phyloP scores from a whole-genome alignment of 2,888 invertebrate genomes.

The Mesorhabditis belari region DNA sequence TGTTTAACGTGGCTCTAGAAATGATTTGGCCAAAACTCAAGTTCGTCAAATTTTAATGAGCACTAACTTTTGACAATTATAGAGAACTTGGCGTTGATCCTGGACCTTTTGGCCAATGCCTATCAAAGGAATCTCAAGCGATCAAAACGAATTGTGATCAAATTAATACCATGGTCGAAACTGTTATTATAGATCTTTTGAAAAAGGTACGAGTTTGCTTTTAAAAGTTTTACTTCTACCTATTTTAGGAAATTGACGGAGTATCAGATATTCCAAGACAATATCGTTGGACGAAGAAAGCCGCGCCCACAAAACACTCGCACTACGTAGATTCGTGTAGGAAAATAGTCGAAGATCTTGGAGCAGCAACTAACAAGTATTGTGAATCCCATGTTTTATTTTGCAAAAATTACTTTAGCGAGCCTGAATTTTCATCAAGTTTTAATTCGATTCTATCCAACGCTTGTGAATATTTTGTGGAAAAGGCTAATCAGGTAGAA shows the following conservation, averaged over 20 bases:
- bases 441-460: too few relatives aligned
- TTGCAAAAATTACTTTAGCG: too few relatives aligned
- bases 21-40: constrained; percentile 24
- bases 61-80: constrained; percentile 1
- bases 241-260: constrained; percentile 15
- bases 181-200: constrained; percentile 5
- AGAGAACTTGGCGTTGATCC: constrained; percentile 36
- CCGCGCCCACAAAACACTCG: constrained; percentile 72
- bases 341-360: constrained; percentile 8
- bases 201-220: constrained; percentile 6
- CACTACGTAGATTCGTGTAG: constrained; percentile 59
- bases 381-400: too few relatives aligned
- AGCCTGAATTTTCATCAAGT: too few relatives aligned
- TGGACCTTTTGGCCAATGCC: constrained; percentile 32
- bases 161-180: constrained; percentile 11
- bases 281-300: constrained; percentile 50
- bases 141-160: constrained; percentile 11
- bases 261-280: constrained; percentile 78
- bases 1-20: constrained; percentile 27
- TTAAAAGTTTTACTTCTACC: neutral
- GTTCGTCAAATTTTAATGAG: constrained; percentile 1
- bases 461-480: constrained; percentile 10
- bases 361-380: too few relatives aligned
- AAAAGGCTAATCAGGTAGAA: constrained; percentile 17
- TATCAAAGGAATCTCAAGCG: constrained; percentile 15